These are phyloP conservation scores for Sciaenops ocellatus DNA, from an alignment of 2,797 vertebrate species.

Conservation along the genomic window DNA sequence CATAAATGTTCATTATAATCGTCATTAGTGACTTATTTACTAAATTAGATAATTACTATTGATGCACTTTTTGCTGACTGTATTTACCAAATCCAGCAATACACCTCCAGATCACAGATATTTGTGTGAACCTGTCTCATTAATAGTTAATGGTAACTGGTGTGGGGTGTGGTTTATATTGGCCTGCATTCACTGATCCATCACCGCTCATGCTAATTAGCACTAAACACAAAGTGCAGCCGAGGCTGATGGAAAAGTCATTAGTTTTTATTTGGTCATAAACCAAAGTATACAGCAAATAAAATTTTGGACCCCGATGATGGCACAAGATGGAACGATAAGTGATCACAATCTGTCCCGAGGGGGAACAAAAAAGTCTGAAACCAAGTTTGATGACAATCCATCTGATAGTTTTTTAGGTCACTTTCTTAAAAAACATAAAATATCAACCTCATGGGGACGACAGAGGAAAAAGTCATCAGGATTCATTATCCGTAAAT, in stretches of 20 bases:
- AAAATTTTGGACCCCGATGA: too few relatives aligned
- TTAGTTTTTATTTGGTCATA: background rate
- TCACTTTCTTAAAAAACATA: background rate
- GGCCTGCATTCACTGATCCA: background rate
- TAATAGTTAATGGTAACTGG: background rate
- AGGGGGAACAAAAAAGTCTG: background rate
- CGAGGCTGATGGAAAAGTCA: constrained; percentile 4
- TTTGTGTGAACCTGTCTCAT: background rate
- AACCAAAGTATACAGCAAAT: too few relatives aligned
- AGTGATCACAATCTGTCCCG: too few relatives aligned
- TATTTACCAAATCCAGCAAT: background rate
- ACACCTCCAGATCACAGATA: background rate
- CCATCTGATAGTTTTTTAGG: background rate
- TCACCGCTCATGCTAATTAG: background rate
- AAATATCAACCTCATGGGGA: background rate
- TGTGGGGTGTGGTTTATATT: background rate
- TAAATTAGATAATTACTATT: background rate
- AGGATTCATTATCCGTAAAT: background rate
- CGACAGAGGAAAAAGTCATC: too few relatives aligned
- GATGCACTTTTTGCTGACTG: background rate
- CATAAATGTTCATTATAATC: background rate
- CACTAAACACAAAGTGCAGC: background rate
- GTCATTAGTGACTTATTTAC: background rate
- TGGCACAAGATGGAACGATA: too few relatives aligned
- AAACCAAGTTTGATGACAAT: background rate